Percentiles rank a stretch among this genome's conserved stretches.
These are phyloP conservation scores for Autographa pulchrina DNA, from an alignment of 2,888 invertebrate species.

Conservation along the genomic window DNA sequence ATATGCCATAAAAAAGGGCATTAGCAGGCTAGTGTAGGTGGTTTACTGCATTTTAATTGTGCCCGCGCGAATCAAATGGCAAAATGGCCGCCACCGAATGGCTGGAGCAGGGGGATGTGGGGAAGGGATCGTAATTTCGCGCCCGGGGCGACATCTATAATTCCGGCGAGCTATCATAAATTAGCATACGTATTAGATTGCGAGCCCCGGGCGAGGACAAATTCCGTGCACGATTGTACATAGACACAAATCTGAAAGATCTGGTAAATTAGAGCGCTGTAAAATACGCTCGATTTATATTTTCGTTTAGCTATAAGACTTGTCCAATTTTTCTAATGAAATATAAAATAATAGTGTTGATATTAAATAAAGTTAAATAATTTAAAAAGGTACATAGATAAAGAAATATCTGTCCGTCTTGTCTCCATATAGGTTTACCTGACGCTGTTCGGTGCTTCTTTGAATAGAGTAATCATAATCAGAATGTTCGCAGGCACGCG, in stretches of 20 bases:
- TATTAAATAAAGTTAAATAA: background rate
- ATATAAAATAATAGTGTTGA: background rate
- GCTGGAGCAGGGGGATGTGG: conserved; percentile 61
- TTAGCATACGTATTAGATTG: conserved; percentile 88
- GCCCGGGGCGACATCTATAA: conserved; percentile 86
- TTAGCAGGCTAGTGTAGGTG: conserved; percentile 62
- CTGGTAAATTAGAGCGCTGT: conserved; percentile 64
- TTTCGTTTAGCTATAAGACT: background rate
- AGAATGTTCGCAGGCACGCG: conserved; percentile 37
- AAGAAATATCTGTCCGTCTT: too few relatives aligned
- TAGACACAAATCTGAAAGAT: conserved; percentile 67
- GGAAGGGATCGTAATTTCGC: conserved; percentile 77
- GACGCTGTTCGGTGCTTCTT: conserved; percentile 8
- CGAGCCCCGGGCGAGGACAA: conserved; percentile 70
- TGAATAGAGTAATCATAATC: conserved; percentile 32
- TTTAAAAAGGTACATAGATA: too few relatives aligned
- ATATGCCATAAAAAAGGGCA: conserved; percentile 64
- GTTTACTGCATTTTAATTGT: conserved; percentile 73
- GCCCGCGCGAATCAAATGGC: conserved; percentile 74
- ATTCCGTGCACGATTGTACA: conserved; percentile 79
- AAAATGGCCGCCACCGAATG: conserved; percentile 79
- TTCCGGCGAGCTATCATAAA: conserved; percentile 85
- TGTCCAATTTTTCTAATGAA: background rate
- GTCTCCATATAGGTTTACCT: too few relatives aligned
- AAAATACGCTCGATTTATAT: conserved; percentile 24